phyloP scores from a whole-genome alignment of 2,888 invertebrate species.

The Invenusta paracnida region DNA sequence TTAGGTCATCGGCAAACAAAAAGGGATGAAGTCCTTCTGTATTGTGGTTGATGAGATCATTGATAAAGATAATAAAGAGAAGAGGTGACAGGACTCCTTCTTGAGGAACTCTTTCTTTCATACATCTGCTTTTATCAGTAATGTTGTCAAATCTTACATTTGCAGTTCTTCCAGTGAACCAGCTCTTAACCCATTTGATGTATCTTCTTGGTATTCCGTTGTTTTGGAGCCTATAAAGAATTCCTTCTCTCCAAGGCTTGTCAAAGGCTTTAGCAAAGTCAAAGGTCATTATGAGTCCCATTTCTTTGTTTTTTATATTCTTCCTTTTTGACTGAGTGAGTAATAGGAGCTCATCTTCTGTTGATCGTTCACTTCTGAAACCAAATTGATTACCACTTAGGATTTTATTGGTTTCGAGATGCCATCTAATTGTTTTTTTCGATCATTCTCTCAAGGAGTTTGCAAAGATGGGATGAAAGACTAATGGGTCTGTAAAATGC shows the following conservation, averaged over 20 bases:
- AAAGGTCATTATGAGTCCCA: no score
- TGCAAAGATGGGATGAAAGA: not conserved
- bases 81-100: not conserved
- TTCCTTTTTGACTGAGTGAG: no score
- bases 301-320: no score
- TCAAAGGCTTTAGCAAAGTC: no score
- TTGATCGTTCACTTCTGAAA: no score
- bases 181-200: not conserved
- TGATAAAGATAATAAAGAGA: not conserved
- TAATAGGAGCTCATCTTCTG: no score
- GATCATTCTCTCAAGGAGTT: constrained; percentile 8
- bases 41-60: not conserved
- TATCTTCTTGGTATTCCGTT: not conserved
- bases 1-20: not conserved
- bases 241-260: no score
- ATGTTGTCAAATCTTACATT: not conserved
- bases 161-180: not conserved
- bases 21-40: not conserved
- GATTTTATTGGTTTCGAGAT: not conserved
- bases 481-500: not conserved
- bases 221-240: not conserved
- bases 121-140: not conserved
- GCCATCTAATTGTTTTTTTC: not conserved
- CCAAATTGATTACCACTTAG: not conserved
- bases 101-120: not conserved